Conservation (phyloP, 2,888 invertebrate genomes). For the Nezara viridula region DNA sequence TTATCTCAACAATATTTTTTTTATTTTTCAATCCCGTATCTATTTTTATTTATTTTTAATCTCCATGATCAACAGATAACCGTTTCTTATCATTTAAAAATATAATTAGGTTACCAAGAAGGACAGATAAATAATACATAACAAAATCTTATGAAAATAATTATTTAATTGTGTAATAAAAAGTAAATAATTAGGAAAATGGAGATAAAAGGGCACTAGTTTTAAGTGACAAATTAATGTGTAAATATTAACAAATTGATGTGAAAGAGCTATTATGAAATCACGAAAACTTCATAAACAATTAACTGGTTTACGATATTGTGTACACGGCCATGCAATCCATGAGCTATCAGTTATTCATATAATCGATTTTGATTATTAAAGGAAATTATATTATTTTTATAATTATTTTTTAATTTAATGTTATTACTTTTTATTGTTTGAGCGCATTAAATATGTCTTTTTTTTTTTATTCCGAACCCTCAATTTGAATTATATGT, state of each 20-base stretch:
- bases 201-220: not conserved
- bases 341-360: no score
- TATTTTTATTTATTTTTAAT: not conserved
- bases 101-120: not conserved
- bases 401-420: no score
- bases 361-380: no score
- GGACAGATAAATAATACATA: not conserved
- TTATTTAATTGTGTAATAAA: not conserved
- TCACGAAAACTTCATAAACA: no score
- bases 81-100: not conserved
- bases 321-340: no score
- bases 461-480: no score
- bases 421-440: no score
- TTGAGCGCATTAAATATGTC: no score
- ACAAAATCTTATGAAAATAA: not conserved
- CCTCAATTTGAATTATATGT: no score
- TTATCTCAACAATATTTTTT: not conserved
- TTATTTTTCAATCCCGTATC: not conserved
- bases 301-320: no score
- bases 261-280: no score
- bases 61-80: not conserved
- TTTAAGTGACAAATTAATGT: not conserved
- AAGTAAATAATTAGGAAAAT: not conserved
- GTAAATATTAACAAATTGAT: not conserved
- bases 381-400: no score